These are phyloP conservation scores for Ormyrus thymus DNA, from an alignment of 2,888 invertebrate genomes.

Conservation along the genomic window DNA sequence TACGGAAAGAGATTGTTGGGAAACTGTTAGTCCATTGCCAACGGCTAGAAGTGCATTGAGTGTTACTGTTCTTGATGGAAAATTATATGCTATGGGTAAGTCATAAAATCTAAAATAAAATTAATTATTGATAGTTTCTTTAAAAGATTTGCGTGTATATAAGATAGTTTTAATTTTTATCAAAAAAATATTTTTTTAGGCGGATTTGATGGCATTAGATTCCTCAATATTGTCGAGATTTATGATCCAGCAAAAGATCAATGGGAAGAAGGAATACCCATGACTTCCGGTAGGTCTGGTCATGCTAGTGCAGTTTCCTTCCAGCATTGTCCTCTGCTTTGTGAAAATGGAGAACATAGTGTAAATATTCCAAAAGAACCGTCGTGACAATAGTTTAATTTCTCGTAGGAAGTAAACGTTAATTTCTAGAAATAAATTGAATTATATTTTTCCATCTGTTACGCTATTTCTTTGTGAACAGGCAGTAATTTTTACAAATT, in stretches of 20 bases:
- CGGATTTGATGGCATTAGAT: slow-evolving; percentile 91
- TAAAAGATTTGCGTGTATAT: not conserved
- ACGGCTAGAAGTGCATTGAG: slow-evolving; percentile 92
- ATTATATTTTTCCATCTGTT: slow-evolving; percentile 8
- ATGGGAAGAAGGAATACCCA: slow-evolving; percentile 86
- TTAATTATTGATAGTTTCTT: not conserved
- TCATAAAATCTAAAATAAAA: slow-evolving; percentile 4
- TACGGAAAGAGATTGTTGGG: slow-evolving; percentile 89
- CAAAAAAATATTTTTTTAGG: slow-evolving; percentile 76
- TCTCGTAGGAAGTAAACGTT: not conserved
- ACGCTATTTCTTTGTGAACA: not conserved
- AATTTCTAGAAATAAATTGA: not conserved
- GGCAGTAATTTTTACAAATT: not conserved
- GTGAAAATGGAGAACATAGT: slow-evolving; percentile 69
- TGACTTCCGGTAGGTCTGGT: slow-evolving; percentile 91
- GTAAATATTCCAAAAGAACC: slow-evolving; percentile 59
- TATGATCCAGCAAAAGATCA: slow-evolving; percentile 86
- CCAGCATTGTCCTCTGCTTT: slow-evolving; percentile 79
- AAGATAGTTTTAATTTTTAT: not conserved
- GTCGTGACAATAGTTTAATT: slow-evolving; percentile 60
- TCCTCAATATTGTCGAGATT: slow-evolving; percentile 90
- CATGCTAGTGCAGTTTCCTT: slow-evolving; percentile 94
- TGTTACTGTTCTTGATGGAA: slow-evolving; percentile 89
- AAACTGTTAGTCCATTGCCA: slow-evolving; percentile 84
- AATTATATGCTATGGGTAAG: slow-evolving; percentile 90